Base-by-base conservation (phyloP, 92 coral and sea anemone genomes). In the Bergia puertoricense region DNA sequence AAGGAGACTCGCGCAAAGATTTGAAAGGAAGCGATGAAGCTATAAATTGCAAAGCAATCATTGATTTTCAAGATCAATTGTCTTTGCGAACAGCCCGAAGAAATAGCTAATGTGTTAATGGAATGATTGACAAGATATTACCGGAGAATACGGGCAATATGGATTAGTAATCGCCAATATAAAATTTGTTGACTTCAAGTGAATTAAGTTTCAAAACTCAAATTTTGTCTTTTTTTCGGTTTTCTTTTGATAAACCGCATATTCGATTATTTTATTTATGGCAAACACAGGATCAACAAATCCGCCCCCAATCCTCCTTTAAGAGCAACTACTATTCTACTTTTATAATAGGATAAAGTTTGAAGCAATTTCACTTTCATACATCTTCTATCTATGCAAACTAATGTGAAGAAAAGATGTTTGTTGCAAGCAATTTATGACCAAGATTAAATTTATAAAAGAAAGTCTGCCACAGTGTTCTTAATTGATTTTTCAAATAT, bases 251-350 rank as follows among this genome's bases (percentile, higher is more conserved):
- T 48, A 50, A 5, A 56, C 69, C 83, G 69, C 66, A 68, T 14
- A 56, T 56, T 79, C 71, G 10, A 69, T 59, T 81, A 59, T 57
- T 62, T 81, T 81, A 81, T 81, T 81, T 40, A 57, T 81, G 83
- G 83, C 67, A 79, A 79, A 79, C 4, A 50, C 41, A 79, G 59
- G 72, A 62, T 59, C 73, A 81, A 62, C 23, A 59, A 81, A 38
- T 59, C 71, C 73, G 85, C 74, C 85, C 85, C 46, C 73, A 40
- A 36, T 76, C 38, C 30, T 9, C 2, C 54, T 3, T 76, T 76
- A 22, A 8, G 30, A 44, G 44, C 42, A 76, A 18, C 54, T 5
- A 40, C 50, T 43, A 22, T 76, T 39, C 46, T 8, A 15, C 11
- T 44, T 76, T 3, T 76, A 6, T 22, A 42, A 44, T 20, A 18